Percentiles rank a stretch among this genome's conserved stretches.
Conservation (phyloP, 2,113 vertebrate species). For the Myiozetetes cayanensis region DNA sequence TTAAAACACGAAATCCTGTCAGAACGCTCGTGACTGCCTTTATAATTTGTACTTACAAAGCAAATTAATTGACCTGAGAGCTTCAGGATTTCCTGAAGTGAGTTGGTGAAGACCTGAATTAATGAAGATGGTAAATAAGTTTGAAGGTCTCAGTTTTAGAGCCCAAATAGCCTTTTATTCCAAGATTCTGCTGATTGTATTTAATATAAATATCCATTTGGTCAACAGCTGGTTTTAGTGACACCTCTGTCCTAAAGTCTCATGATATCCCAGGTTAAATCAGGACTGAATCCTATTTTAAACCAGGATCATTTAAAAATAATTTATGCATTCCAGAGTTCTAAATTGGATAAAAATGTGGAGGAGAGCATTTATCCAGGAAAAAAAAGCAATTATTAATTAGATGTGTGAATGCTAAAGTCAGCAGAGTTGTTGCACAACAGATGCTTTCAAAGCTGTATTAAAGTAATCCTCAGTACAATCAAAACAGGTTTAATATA, state of each 20-base stretch:
- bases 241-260: not conserved
- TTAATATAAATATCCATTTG: not conserved
- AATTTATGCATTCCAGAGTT: not conserved
- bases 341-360: not conserved
- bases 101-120: slow-evolving; percentile 54
- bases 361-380: not conserved
- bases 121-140: slow-evolving; percentile 44
- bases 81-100: slow-evolving; percentile 32
- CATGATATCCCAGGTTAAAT: not conserved
- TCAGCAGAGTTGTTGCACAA: not conserved
- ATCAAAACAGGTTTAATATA: not conserved
- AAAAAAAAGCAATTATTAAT: not conserved
- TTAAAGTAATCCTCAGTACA: not conserved
- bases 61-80: slow-evolving; percentile 49
- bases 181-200: not conserved
- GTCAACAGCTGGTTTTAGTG: not conserved
- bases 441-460: not conserved
- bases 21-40: slow-evolving; percentile 18
- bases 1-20: slow-evolving; percentile 28
- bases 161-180: not conserved
- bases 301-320: not conserved
- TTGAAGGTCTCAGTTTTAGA: not conserved
- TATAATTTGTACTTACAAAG: slow-evolving; percentile 22
- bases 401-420: not conserved
- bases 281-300: not conserved